Base-by-base conservation (phyloP, 2,113 vertebrate genomes). In the Nipponia nippon region DNA sequence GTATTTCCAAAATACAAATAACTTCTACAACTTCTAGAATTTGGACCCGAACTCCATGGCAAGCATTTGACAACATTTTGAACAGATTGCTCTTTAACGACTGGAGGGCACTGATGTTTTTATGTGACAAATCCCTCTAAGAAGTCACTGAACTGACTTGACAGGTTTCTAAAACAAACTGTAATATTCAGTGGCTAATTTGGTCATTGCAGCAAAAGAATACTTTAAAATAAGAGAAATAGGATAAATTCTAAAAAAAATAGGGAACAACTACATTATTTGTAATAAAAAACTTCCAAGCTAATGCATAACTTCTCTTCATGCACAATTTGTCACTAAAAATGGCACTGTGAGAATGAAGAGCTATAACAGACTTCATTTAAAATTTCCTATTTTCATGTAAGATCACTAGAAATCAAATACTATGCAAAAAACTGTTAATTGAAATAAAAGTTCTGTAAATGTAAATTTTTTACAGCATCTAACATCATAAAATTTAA, bases 101-200 rank as follows among this genome's bases (percentile, higher is more conserved):
- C 17, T 46, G 47, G 36, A 52, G 50, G 59, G 52, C 40, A 71
- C 18, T 40, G 29, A 82, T 30, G 47, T 44, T 89, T 87, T 63
- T 19, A 50, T 17, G 49, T 36, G 32, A 83, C 49, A 89, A 72
- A 32, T 23, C 22, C 30, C 32, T 76, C 27, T 76, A 90, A 46
- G 71, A 96, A 88, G 80, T 42, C 71, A 88, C 19, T 62, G 46
- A 87, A 70, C 55, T 87, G 70, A 93, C n/a, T 36, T 80, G 44
- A 88, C 21, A 92, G 42, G 26, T 90, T 94, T 90, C 56, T 80
- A 86, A 86, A 96, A 76, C 46, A 86, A 96, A 86, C n/a, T 72
- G 29, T 36, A 69, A 69, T 23, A 80, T 61, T 86, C 67, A 56
- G 38, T 44, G 52, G 29, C 26, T 71, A 66, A 11, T 67, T 72